Evolutionary conservation across 2,888 invertebrate genomes (phyloP).

Genomic region (Pseudococcus longispinus): DNA sequence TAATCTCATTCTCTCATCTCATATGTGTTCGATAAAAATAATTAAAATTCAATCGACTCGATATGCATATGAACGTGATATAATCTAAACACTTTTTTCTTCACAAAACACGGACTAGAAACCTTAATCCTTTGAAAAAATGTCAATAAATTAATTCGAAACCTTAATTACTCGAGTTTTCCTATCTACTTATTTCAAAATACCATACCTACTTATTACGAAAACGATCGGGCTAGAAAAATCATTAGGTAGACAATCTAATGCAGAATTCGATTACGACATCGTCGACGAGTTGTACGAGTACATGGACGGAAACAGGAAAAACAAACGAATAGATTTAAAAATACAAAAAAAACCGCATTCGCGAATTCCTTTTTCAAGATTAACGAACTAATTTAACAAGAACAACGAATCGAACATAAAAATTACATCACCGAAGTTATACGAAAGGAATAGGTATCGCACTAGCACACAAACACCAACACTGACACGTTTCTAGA

Average conservation of each 20-base stretch:
- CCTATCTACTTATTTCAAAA: not conserved
- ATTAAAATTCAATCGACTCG: not conserved
- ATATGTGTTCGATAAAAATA: not conserved
- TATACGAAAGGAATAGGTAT: not conserved
- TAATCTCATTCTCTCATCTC: not conserved
- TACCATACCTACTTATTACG: not conserved
- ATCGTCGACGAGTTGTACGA: not conserved
- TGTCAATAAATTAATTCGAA: not conserved
- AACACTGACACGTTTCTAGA: not conserved
- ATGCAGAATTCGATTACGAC: not conserved
- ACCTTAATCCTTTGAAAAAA: not conserved
- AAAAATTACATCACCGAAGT: slow-evolving; percentile 11
- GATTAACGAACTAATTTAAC: slow-evolving; percentile 10
- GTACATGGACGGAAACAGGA: not conserved
- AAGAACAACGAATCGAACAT: not conserved
- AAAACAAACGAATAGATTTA: not conserved
- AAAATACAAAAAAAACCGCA: slow-evolving; percentile 1
- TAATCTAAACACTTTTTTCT: not conserved
- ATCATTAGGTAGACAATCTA: not conserved
- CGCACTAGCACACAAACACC: not conserved
- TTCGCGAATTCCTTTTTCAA: not conserved
- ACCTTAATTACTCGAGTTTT: not conserved
- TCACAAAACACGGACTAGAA: not conserved
- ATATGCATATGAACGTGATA: not conserved
- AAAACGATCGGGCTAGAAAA: not conserved